These are phyloP conservation scores for Entomyzon cyanotis DNA, from an alignment of 2,113 vertebrate species.

Conservation along the genomic window DNA sequence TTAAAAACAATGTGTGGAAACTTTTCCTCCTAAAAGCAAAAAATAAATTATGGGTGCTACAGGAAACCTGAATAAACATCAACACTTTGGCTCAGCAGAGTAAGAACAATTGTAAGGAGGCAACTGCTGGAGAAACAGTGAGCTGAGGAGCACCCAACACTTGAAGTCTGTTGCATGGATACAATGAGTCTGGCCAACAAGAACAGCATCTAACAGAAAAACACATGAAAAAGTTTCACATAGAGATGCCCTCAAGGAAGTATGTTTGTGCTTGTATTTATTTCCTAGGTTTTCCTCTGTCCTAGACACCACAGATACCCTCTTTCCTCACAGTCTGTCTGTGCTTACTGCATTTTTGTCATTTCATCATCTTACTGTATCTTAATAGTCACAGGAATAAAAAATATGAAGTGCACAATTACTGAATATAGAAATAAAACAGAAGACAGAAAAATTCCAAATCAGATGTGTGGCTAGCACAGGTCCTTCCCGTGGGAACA, in stretches of 20 bases:
- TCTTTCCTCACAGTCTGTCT: background rate
- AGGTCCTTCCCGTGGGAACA: too few relatives aligned
- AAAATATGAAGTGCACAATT: background rate
- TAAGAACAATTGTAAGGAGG: background rate
- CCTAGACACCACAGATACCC: background rate
- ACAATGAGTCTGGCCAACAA: background rate
- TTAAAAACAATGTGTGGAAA: constrained; percentile 46
- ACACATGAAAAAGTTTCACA: background rate
- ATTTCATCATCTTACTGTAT: background rate
- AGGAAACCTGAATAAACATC: constrained; percentile 37
- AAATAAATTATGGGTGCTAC: background rate
- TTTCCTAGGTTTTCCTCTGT: background rate
- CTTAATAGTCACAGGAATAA: background rate
- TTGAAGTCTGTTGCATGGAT: background rate
- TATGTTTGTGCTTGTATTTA: background rate
- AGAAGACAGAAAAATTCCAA: background rate
- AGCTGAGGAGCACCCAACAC: background rate
- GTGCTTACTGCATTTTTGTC: background rate
- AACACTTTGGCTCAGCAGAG: background rate
- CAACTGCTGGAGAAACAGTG: fast-evolving
- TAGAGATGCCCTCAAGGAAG: background rate
- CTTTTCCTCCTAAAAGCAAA: background rate
- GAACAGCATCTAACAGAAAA: background rate
- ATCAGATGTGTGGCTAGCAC: too few relatives aligned
- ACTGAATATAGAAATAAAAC: background rate